Percentiles rank a stretch among this genome's conserved stretches.
These are phyloP conservation scores for Umimayanthus kanabou DNA, from an alignment of 92 coral and sea anemone species.

Conservation along the genomic window DNA sequence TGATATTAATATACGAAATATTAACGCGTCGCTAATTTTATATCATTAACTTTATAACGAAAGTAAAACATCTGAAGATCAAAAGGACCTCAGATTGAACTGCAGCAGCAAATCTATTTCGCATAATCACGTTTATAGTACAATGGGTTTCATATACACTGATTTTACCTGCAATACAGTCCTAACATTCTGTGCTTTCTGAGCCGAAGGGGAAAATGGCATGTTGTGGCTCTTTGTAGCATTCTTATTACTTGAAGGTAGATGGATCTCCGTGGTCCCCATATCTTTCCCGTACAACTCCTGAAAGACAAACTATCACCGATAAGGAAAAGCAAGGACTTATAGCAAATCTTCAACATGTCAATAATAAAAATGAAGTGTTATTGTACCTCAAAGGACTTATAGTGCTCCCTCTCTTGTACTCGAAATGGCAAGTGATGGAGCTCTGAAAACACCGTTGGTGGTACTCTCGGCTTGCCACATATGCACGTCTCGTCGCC, in stretches of 20 bases:
- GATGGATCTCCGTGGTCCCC: conserved; percentile 23
- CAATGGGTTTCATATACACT: not conserved
- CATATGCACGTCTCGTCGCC: conserved; percentile 52
- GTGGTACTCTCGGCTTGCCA: conserved; percentile 53
- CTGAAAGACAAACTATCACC: too few relatives aligned
- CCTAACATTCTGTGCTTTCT: conserved; percentile 20
- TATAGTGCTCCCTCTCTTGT: conserved; percentile 51
- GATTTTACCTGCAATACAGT: conserved; percentile 34
- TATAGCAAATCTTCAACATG: too few relatives aligned
- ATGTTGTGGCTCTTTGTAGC: not conserved
- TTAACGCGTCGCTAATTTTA: too few relatives aligned
- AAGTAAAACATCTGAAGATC: too few relatives aligned
- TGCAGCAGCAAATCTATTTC: too few relatives aligned
- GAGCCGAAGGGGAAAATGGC: conserved; percentile 20
- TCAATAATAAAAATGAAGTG: too few relatives aligned
- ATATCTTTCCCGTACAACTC: conserved; percentile 11
- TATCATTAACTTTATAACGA: too few relatives aligned
- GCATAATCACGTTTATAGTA: too few relatives aligned
- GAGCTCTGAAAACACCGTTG: conserved; percentile 44
- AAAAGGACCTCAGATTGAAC: too few relatives aligned
- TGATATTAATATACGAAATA: too few relatives aligned
- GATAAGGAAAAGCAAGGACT: too few relatives aligned
- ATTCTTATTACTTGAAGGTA: conserved; percentile 7
- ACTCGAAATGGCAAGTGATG: conserved; percentile 62
- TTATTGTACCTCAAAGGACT: too few relatives aligned